phyloP scores from a whole-genome alignment of 2,113 vertebrate genomes.

The Micromys minutus region DNA sequence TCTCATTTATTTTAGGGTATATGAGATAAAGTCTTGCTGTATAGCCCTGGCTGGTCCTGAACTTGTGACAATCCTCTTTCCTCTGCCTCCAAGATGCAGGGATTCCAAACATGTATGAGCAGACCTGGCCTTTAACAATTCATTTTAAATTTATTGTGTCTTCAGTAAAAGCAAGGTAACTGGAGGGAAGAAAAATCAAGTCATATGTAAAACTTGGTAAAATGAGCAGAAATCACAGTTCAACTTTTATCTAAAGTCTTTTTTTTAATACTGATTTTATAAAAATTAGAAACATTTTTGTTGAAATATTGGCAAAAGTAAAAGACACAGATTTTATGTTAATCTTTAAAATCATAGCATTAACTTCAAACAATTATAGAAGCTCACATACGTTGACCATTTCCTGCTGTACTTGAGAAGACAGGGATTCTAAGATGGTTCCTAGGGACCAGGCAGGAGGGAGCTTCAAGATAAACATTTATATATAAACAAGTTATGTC shows the following conservation, averaged over 20 bases:
- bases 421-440: background rate
- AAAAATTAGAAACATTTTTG: background rate
- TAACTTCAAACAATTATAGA: background rate
- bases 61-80: background rate
- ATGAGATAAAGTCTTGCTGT: background rate
- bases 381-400: accelerated
- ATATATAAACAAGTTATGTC: background rate
- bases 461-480: background rate
- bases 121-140: background rate
- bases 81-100: background rate
- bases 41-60: background rate
- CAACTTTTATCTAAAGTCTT: background rate
- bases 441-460: accelerated
- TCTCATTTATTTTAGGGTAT: background rate
- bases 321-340: background rate
- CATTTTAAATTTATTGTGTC: background rate
- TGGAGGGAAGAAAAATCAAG: background rate
- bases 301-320: background rate
- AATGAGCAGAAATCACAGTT: background rate
- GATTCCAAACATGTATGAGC: background rate
- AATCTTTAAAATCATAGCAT: background rate
- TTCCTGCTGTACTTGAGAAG: background rate
- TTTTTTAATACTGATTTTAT: background rate
- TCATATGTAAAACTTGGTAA: background rate
- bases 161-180: background rate